Percentiles rank a stretch among this genome's conserved stretches.
These are phyloP conservation scores for Botrylloides violaceus DNA, from an alignment of 23 tunicate species.

Conservation along the genomic window DNA sequence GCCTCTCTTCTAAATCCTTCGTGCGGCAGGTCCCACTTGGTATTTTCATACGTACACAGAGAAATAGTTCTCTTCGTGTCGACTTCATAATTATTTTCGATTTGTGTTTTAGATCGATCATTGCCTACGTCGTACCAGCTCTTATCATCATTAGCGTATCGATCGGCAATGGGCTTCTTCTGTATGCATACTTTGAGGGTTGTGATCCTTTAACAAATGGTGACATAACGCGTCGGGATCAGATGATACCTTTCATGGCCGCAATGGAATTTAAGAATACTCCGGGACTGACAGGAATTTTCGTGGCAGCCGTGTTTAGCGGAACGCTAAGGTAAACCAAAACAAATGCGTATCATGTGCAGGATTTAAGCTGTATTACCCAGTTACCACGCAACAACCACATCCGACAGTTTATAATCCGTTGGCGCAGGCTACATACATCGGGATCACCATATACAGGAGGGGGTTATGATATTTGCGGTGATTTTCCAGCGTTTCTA, in stretches of 20 bases:
- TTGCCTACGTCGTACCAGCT: background rate
- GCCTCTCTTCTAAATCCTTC: too few relatives aligned
- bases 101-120: slow-evolving; percentile 1
- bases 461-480: too few relatives aligned
- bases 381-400: too few relatives aligned
- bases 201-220: background rate
- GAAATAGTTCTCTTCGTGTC: too few relatives aligned
- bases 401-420: too few relatives aligned
- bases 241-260: slow-evolving; percentile 9
- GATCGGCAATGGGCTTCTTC: slow-evolving; percentile 3
- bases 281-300: slow-evolving; percentile 6
- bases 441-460: too few relatives aligned
- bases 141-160: background rate
- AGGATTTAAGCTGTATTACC: too few relatives aligned
- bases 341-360: too few relatives aligned
- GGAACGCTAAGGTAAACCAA: slow-evolving; percentile 7
- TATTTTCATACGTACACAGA: too few relatives aligned
- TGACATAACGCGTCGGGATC: background rate
- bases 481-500: too few relatives aligned
- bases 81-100: background rate
- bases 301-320: slow-evolving; percentile 12
- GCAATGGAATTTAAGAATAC: background rate
- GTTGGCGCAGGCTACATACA: too few relatives aligned
- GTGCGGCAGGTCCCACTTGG: too few relatives aligned
- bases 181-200: slow-evolving; percentile 6